Percentiles rank a stretch among this genome's conserved stretches.
Conservation (phyloP, 2,888 invertebrate genomes). For the Lasiommata megera region DNA sequence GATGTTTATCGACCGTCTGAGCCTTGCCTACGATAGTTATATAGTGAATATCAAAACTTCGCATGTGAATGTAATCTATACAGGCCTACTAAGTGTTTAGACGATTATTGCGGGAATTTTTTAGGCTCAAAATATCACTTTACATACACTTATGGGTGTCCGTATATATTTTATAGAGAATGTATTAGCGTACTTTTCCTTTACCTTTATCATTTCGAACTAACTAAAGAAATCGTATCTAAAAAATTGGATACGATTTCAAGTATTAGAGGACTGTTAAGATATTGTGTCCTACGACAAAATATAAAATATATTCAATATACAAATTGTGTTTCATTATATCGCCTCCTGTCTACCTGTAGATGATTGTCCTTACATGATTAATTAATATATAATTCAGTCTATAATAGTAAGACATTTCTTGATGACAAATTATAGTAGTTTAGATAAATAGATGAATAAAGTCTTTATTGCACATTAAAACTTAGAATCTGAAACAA, state of each 20-base stretch:
- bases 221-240: slow-evolving; percentile 29
- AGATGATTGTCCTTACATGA: too few relatives aligned
- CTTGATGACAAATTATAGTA: too few relatives aligned
- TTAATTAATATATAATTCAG: too few relatives aligned
- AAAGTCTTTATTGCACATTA: too few relatives aligned
- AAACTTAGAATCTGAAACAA: too few relatives aligned
- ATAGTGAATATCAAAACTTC: slow-evolving; percentile 26
- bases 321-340: slow-evolving; percentile 31
- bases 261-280: slow-evolving; percentile 51
- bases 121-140: slow-evolving; percentile 35
- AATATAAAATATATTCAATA: slow-evolving; percentile 50
- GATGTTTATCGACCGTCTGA: neutral
- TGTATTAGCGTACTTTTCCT: slow-evolving; percentile 53
- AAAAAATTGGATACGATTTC: slow-evolving; percentile 36
- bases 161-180: slow-evolving; percentile 56
- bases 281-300: slow-evolving; percentile 49
- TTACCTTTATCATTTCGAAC: slow-evolving; percentile 51
- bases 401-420: too few relatives aligned
- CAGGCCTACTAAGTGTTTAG: slow-evolving; percentile 33
- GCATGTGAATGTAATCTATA: slow-evolving; percentile 23
- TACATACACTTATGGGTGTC: slow-evolving; percentile 36
- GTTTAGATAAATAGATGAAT: too few relatives aligned
- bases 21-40: slow-evolving; percentile 22
- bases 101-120: slow-evolving; percentile 31
- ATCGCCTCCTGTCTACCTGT: neutral